phyloP scores from a whole-genome alignment of 2,888 invertebrate species.

The Callimorpha dominula region DNA sequence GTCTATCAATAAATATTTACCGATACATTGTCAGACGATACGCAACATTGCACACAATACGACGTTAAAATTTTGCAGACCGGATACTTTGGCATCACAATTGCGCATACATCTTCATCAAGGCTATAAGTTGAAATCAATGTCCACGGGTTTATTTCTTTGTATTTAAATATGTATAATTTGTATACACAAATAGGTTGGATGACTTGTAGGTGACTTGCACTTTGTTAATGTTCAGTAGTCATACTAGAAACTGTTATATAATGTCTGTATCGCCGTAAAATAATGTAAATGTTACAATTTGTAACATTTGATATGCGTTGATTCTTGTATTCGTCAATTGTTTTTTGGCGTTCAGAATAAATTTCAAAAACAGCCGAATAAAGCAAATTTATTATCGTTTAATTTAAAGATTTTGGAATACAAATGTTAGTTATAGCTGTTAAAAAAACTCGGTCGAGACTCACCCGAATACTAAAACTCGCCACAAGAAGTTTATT shows the following conservation, averaged over 20 bases:
- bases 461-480: neutral
- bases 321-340: no score
- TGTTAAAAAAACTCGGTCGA: neutral
- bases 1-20: conserved; percentile 82
- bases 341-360: no score
- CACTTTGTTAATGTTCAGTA: neutral
- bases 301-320: no score
- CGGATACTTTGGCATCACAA: conserved; percentile 67
- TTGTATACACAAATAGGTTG: neutral
- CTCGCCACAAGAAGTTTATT: neutral
- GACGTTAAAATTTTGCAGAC: conserved; percentile 72
- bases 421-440: neutral
- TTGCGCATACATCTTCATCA: conserved; percentile 51
- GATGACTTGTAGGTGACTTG: neutral
- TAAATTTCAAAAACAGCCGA: no score
- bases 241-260: neutral
- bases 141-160: conserved; percentile 12
- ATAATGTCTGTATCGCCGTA: neutral
- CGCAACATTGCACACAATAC: conserved; percentile 77
- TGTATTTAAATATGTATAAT: conserved; percentile 9
- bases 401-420: no score
- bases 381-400: no score
- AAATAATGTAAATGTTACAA: no score
- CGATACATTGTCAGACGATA: conserved; percentile 74
- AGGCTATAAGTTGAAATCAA: conserved; percentile 19